Evolutionary conservation across 2,888 invertebrate species (phyloP), one percentile per base, ranked within the genome.

Genomic region (Celastrina argiolus): DNA sequence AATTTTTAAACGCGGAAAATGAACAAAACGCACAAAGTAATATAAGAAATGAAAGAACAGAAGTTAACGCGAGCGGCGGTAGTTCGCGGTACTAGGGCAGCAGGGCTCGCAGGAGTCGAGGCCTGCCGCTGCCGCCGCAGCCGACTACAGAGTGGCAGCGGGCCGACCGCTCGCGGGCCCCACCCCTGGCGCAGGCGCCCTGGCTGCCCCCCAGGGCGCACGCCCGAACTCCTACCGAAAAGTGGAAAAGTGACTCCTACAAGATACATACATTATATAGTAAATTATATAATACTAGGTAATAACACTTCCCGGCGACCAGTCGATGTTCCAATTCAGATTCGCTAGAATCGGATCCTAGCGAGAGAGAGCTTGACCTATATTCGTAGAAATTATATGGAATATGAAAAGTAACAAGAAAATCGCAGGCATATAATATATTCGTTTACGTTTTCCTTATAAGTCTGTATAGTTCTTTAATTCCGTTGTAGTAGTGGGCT

Each of bases 241-340:
- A 88, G 83, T 89, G 82, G 85, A 89, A 89, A 89, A 90, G 90
- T 85, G 89, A 91, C 90, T 91, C 90, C 90, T 91, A 87, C 89
- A 86, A 90, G 84, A 87, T 88, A 88, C 81, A 87, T 81, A 65
- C 84, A 84, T 86, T 90, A 90, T 90, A 81, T 91, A 88, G 85
- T 88, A 88, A 87, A 88, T 85, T 90, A 89, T 89, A 89, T 85
- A 86, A 78, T 79, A 82, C 85, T 84, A 87, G 80, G 83, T 84
- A 77, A 78, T 76, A 75, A 75, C 79, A 76, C 74, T 72, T 58
- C 58, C 28, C 31, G 31, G 45, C 45, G 16, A 16, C 5, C 26
- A 22, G 56, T 36, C 56, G 42, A 65, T 22, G 39, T 26, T 67
- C 61, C 63, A 34, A 67, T 68, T 56, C 51, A 65, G 56, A 18